phyloP scores from a whole-genome alignment of 2,797 vertebrate species.

The Pelodytes ibericus region DNA sequence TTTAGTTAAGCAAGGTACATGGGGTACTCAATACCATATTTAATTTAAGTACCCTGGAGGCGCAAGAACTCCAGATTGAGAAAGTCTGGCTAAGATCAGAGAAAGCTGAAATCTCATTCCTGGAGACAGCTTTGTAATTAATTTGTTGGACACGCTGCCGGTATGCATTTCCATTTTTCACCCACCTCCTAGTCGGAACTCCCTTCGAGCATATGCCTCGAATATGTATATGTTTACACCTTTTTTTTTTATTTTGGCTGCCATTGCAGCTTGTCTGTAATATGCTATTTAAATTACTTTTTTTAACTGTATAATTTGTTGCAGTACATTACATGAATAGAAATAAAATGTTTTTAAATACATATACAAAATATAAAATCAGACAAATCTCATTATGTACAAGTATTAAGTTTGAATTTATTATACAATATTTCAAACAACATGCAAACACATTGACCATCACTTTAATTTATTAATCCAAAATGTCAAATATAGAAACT shows the following conservation, averaged over 20 bases:
- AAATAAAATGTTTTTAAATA: too few species aligned
- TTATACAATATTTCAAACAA: too few species aligned
- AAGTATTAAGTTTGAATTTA: too few species aligned
- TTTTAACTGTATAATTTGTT: too few species aligned
- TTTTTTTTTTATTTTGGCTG: background rate
- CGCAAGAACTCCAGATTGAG: slow-evolving; percentile 25
- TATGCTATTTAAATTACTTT: background rate
- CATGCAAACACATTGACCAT: too few species aligned
- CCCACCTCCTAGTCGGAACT: slow-evolving; percentile 22
- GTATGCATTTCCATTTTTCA: slow-evolving; percentile 13
- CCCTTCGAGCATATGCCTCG: background rate
- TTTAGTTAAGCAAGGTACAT: background rate
- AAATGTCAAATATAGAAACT: too few species aligned
- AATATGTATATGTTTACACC: slow-evolving; percentile 12
- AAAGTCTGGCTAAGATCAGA: slow-evolving; percentile 27
- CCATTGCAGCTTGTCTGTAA: background rate
- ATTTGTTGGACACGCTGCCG: slow-evolving; percentile 21
- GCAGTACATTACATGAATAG: too few species aligned
- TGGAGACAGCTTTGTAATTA: slow-evolving; percentile 13
- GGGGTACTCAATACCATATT: slow-evolving; percentile 55
- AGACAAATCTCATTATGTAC: too few species aligned
- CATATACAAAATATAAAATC: too few species aligned
- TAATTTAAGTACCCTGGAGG: slow-evolving; percentile 31
- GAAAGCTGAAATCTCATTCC: slow-evolving; percentile 42
- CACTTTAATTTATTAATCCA: too few species aligned